These are phyloP conservation scores for Athripsodes cinereus DNA, from an alignment of 2,888 invertebrate genomes.

Conservation along the genomic window DNA sequence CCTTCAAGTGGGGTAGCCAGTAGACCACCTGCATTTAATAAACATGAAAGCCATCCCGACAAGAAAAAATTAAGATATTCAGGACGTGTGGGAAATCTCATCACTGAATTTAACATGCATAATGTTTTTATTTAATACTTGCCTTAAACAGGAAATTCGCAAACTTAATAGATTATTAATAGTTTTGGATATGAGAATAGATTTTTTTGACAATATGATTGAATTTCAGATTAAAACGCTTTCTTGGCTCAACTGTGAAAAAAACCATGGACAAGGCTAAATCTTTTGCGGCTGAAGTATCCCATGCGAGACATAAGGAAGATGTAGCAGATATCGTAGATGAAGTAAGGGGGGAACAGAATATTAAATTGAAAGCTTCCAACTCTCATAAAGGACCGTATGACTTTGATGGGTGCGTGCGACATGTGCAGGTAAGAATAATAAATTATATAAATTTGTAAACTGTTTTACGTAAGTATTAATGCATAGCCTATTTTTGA, in stretches of 20 bases:
- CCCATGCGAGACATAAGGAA: constrained; percentile 79
- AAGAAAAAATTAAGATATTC: too few species aligned
- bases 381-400: constrained; percentile 96
- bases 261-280: constrained; percentile 89
- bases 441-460: too few species aligned
- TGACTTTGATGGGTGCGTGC: constrained; percentile 85
- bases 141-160: too few species aligned
- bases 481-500: too few species aligned
- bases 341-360: constrained; percentile 72
- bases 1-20: too few species aligned
- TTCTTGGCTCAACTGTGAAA: constrained; percentile 83
- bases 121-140: too few species aligned
- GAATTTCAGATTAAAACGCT: constrained; percentile 59
- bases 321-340: constrained; percentile 81
- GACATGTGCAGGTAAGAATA: constrained; percentile 82
- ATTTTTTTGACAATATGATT: background rate
- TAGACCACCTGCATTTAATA: too few species aligned
- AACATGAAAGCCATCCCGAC: too few species aligned
- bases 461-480: too few species aligned
- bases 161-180: background rate
- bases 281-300: constrained; percentile 81
- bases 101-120: too few species aligned
- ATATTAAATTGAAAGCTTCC: constrained; percentile 87
- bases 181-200: background rate
- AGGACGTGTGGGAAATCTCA: too few species aligned